Evolutionary conservation across 2,888 invertebrate species (phyloP), one percentile per base, ranked within the genome.

Genomic region (Podotricha telesiphe): DNA sequence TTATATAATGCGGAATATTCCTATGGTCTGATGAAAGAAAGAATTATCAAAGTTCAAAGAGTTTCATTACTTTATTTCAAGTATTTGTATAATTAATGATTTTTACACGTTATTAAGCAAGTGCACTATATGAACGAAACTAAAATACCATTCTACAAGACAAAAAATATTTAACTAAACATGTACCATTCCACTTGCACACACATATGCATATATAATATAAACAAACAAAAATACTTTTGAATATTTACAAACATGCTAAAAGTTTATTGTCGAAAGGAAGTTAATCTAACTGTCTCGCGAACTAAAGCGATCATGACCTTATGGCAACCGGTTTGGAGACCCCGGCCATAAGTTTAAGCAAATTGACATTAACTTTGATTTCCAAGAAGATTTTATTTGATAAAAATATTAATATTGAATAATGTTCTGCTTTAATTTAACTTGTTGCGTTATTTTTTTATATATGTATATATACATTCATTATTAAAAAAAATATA

Each of bases 251-350:
- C 45, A 47, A 67, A 62, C 34, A 28, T 61, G 34, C 40, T n/a
- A 64, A 51, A 42, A n/a, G n/a, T 34, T 47, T 62, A 17, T 34
- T 67, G 47, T 55, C 55, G 17, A 62, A 47, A 67, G 62, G 67
- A 62, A 67, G 61, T 61, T 55, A 67, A 37, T 67, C 61, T 62
- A 67, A 67, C 62, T 62, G 67, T 67, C 53, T 67, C 37, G 47
- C 53, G 61, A 62, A 62, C 62, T 48, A 50, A 62, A 62, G 48
- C 62, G 62, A 67, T 67, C 61, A 53, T 69, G 69, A 69, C 69
- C 69, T 69, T 67, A 63, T 50, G 45, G 6, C 6, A 62, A 69
- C 69, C 67, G 56, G 69, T 69, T 56, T 17, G 55, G 61, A 50
- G 53, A 55, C 61, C 22, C 40, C 48, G 34, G 2, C 62, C 50